Evolutionary conservation across 2,888 invertebrate genomes (phyloP).

Genomic region (Troides helena): DNA sequence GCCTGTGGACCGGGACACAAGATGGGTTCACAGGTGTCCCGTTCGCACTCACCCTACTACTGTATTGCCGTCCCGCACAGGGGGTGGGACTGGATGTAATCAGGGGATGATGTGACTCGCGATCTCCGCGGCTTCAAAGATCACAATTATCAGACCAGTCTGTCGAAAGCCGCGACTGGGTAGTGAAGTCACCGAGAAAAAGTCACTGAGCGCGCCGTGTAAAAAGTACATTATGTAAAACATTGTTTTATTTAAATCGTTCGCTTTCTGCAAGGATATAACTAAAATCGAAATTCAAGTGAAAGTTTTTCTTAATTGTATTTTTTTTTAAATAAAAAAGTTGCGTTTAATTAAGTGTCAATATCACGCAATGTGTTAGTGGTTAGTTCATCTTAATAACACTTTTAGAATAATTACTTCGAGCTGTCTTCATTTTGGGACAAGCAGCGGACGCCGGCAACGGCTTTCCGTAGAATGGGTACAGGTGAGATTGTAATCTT

Average conservation of each 20-base stretch:
- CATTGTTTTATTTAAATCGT: background rate
- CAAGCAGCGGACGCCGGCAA: constrained; percentile 80
- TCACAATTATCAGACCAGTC: constrained; percentile 80
- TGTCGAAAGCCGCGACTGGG: constrained; percentile 75
- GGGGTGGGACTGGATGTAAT: constrained; percentile 79
- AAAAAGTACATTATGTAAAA: constrained; percentile 14
- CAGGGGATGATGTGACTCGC: constrained; percentile 81
- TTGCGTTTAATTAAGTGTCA: constrained; percentile 33
- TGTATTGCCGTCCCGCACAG: constrained; percentile 53
- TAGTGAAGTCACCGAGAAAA: constrained; percentile 67
- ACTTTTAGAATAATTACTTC: constrained; percentile 41
- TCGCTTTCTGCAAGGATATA: background rate
- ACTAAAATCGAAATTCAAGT: background rate
- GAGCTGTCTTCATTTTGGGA: constrained; percentile 82
- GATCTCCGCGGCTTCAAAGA: constrained; percentile 79
- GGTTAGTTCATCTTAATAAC: constrained; percentile 34
- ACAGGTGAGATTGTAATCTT: constrained; percentile 78
- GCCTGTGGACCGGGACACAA: constrained; percentile 81
- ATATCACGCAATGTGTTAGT: constrained; percentile 34
- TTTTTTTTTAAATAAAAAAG: background rate
- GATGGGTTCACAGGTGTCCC: constrained; percentile 80
- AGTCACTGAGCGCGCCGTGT: constrained; percentile 45
- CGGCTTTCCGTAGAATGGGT: constrained; percentile 85
- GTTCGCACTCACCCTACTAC: constrained; percentile 41
- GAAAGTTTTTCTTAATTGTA: background rate